These are phyloP conservation scores for Fabriciana adippe DNA, from an alignment of 2,888 invertebrate genomes.

Conservation along the genomic window DNA sequence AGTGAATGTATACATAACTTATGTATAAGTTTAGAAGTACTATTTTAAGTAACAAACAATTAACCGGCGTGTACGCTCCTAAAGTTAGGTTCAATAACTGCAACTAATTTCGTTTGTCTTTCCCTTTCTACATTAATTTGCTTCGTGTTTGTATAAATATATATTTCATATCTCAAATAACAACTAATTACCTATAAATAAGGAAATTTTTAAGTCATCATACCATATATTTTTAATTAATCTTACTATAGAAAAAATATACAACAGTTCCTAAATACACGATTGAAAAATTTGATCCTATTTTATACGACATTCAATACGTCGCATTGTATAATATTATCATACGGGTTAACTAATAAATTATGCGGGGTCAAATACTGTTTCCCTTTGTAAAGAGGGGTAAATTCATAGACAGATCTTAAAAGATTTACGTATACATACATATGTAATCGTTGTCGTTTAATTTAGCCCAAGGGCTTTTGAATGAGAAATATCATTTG, in stretches of 20 bases:
- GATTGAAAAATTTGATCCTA: slow-evolving; percentile 5
- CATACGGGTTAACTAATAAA: slow-evolving; percentile 66
- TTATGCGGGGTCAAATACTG: slow-evolving; percentile 58
- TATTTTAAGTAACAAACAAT: slow-evolving; percentile 39
- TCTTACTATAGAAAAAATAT: slow-evolving; percentile 1
- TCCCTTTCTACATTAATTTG: not conserved
- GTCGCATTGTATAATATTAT: slow-evolving; percentile 47
- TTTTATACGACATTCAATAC: slow-evolving; percentile 49
- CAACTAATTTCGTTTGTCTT: slow-evolving; percentile 16
- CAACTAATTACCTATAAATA: no score
- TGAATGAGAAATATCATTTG: not conserved
- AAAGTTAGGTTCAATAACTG: slow-evolving; percentile 23
- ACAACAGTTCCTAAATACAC: not conserved
- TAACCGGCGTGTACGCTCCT: slow-evolving; percentile 25
- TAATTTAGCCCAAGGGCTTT: not conserved
- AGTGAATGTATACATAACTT: slow-evolving; percentile 47
- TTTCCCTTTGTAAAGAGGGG: slow-evolving; percentile 50
- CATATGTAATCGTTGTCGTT: not conserved
- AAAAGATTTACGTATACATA: not conserved
- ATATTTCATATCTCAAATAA: not conserved
- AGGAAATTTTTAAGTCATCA: not conserved
- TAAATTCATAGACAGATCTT: slow-evolving; percentile 7
- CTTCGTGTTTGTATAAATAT: not conserved
- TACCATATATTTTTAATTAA: not conserved
- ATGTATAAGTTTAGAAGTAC: slow-evolving; percentile 47